Evolutionary conservation across 2,888 invertebrate genomes (phyloP), one percentile per base, ranked within the genome.

Genomic region (Eristalis arbustorum): DNA sequence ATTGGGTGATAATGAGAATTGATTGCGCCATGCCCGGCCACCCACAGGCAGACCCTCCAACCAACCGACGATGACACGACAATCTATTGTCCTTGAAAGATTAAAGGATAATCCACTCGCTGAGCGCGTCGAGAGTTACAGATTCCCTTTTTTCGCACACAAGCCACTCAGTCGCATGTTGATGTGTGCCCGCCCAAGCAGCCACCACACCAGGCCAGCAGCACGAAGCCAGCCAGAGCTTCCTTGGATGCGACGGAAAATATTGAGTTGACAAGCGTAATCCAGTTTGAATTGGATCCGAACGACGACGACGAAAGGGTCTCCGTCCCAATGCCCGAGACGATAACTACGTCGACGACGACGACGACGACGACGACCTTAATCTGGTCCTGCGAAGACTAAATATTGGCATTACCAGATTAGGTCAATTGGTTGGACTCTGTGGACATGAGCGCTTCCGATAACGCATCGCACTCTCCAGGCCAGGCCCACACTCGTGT

Each of bases 391-490:
- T 79, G 83, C 78, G 72, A 83, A 79, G 82, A 87, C 83, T 87
- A 79, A 79, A 87, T 83, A 83, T 83, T 87, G 83, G 78, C 64
- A 79, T 83, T 83, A 83, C 87, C 67, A 83, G 87, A 87, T 87
- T 83, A 87, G 87, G 83, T 83, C 87, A 87, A 87, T 87, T 87
- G 83, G 83, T 87, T 87, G 87, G 87, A 82, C 85, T 85, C 71
- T 78, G 82, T 62, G 82, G 77, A 85, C 82, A 85, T 85, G 85
- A 78, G 74, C 49, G 49, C 61, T 78, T 72, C 66, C 57, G 57
- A 62, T 62, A 68, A 73, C 61, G 63, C 63, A 69, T 77, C 85
- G 71, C 77, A 72, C 71, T 77, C 71, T 77, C 42, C 18, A 22
- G 42, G 31, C 59, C 59, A 25, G 59, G 13, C 25, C 18, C 22